A percentile compares a stretch with the other conserved stretches of the same genome.
Conservation (phyloP, 2,888 invertebrate species). For the Platycheirus albimanus region DNA sequence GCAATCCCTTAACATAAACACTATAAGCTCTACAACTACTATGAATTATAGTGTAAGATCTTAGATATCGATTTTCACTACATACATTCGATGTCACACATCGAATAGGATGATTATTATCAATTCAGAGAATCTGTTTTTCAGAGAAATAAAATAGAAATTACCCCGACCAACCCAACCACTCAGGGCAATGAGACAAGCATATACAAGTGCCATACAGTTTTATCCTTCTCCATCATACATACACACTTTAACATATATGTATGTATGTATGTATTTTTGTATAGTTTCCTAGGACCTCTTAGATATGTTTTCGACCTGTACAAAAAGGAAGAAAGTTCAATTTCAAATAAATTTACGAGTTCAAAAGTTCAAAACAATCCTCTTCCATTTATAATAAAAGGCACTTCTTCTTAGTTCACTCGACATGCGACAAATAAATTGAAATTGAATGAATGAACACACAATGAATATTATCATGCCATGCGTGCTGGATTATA, state of each 20-base stretch:
- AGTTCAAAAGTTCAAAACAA: slow-evolving; percentile 42
- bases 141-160: background rate
- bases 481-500: slow-evolving; percentile 40
- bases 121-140: background rate
- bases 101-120: background rate
- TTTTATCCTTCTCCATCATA: no score
- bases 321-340: slow-evolving; percentile 24
- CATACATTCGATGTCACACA: no score
- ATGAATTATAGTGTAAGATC: background rate
- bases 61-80: background rate
- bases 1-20: background rate
- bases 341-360: slow-evolving; percentile 30
- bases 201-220: background rate
- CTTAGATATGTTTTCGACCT: background rate
- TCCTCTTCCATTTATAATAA: slow-evolving; percentile 18
- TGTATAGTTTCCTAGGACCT: background rate
- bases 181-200: background rate
- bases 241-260: background rate
- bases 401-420: background rate
- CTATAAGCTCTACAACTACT: background rate
- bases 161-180: background rate
- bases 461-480: slow-evolving; percentile 42
- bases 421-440: slow-evolving; percentile 25
- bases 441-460: slow-evolving; percentile 38
- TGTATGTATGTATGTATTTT: no score